A percentile compares a stretch with the other conserved stretches of the same genome.
Conservation (phyloP, 2,888 invertebrate genomes). For the Habroteleia sp. region DNA sequence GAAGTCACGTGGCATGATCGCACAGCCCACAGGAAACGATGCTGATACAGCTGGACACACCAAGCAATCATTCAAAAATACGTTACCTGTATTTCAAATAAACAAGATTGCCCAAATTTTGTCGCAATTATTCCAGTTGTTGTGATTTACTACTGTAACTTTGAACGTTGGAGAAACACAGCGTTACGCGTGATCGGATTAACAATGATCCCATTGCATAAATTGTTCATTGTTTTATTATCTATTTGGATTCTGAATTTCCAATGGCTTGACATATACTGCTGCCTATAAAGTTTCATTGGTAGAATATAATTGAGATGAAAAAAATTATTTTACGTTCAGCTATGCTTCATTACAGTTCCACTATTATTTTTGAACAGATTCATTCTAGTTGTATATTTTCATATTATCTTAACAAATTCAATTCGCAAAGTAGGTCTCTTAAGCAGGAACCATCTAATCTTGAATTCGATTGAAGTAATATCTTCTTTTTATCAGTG, state of each 20-base stretch:
- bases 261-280: no score
- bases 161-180: constrained; percentile 1
- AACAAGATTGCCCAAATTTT: constrained; percentile 30
- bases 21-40: constrained; percentile 70
- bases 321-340: no score
- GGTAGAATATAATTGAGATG: no score
- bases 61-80: constrained; percentile 47
- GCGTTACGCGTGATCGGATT: constrained; percentile 14
- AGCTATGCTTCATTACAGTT: no score
- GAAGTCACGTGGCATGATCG: constrained; percentile 77
- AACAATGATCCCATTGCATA: no score
- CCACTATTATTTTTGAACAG: no score
- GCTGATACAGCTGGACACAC: constrained; percentile 67
- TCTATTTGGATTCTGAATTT: no score
- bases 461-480: background rate
- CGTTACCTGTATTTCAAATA: constrained; percentile 45
- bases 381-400: no score
- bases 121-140: constrained; percentile 6
- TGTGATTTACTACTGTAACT: constrained; percentile 24
- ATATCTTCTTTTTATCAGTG: background rate
- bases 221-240: no score
- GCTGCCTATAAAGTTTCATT: no score
- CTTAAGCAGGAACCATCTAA: background rate
- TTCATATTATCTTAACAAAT: background rate
- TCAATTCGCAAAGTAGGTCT: background rate